Evolutionary conservation across 2,113 vertebrate genomes (phyloP).

Genomic region (Leiothrix lutea): DNA sequence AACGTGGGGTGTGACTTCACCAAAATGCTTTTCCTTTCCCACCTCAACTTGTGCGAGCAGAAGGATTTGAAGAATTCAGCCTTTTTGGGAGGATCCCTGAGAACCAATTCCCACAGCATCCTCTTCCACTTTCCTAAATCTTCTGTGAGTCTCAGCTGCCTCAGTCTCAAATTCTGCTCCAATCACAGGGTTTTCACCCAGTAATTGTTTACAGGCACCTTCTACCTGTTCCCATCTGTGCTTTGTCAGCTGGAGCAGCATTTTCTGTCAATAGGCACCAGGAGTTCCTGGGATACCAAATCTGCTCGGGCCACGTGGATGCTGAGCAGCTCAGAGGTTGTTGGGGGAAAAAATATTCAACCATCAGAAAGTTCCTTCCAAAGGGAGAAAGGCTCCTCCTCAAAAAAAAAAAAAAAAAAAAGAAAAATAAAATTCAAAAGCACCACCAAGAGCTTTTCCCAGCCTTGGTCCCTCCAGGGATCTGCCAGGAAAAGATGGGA

Average conservation of each 20-base stretch:
- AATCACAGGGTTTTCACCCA: neutral
- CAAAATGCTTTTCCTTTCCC: neutral
- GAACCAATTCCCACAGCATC: neutral
- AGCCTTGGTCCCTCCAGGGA: neutral
- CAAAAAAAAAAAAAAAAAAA: too few species aligned
- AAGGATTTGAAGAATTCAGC: neutral
- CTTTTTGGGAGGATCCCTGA: neutral
- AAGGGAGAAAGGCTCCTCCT: neutral
- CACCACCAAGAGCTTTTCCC: neutral
- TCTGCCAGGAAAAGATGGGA: neutral
- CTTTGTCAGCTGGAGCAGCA: conserved; percentile 48
- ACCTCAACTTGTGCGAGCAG: neutral
- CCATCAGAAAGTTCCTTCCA: neutral
- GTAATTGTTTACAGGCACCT: conserved; percentile 7
- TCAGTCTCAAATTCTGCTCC: neutral
- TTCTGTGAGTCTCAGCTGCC: neutral
- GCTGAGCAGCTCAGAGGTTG: neutral
- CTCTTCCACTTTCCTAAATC: neutral
- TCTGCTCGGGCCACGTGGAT: neutral
- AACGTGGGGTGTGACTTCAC: neutral
- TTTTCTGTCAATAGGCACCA: conserved; percentile 57
- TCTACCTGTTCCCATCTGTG: conserved; percentile 14
- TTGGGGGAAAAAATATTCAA: neutral
- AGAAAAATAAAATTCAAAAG: neutral
- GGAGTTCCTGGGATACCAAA: conserved; percentile 61